Evolutionary conservation across 2,113 vertebrate species (phyloP), one percentile per base, ranked within the genome.

Genomic region (Corapipo altera): DNA sequence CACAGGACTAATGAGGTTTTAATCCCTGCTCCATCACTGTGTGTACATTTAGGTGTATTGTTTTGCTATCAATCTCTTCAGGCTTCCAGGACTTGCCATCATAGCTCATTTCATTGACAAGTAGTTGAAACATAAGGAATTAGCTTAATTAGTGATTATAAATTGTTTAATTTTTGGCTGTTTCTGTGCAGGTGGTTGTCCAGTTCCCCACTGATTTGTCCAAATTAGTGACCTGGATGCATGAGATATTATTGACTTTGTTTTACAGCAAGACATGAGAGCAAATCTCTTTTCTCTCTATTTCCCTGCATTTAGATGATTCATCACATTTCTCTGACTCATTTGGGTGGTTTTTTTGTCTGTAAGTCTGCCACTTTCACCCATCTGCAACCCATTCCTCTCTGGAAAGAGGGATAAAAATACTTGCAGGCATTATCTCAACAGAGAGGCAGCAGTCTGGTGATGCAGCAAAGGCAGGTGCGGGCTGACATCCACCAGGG

Each of bases 351-450:
- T 26, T 69, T 43, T 74, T 65, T 46, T 49, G 11, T 44, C 75
- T 84, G 49, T 1, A 74, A 28, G 15, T 67, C 77, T 79, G 22
- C 26, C 51, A n/a, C 41, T 65, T 88, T 72, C n/a, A 76, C 54
- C 62, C 78, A 89, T 85, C 95, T 96, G 92, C 64, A 93, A 24
- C 57, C 62, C n/a, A 5, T 8, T 83, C 41, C 33, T 66, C 4
- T 61, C 71, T 57, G 71, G 85, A 57, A 83, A 76, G 78, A 73
- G 19, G 23, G 32, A 61, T 89, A 93, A 95, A 96, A 94, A 89
- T 54, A 61, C 4, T 65, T 26, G 1, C 33, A 64, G 73, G 46
- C 61, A 64, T 81, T 43, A 33, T 88, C 33, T 70, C 39, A 2
- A 27, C 88, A 44, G 81, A 58, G 73, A 12, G 59, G 52, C 64